These are phyloP conservation scores for Tribolium madens DNA, from an alignment of 1,140 invertebrate genomes.

Conservation along the genomic window DNA sequence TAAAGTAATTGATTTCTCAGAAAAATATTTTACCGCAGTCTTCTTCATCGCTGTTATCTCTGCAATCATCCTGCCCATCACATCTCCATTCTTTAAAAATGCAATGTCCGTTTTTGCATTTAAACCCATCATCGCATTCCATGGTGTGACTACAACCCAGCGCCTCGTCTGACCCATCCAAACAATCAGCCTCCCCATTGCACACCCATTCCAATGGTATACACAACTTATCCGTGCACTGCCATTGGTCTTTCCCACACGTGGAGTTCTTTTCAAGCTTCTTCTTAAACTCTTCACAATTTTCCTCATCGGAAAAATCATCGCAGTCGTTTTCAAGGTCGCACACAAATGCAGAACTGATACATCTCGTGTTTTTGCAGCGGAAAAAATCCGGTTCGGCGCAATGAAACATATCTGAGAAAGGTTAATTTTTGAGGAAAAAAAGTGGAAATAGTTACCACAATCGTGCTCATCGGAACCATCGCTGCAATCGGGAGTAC, in stretches of 20 bases:
- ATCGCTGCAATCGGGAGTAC: conserved; percentile 75
- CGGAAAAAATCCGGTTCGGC: conserved; percentile 56
- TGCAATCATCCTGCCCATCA: conserved; percentile 75
- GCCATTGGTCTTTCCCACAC: conserved; percentile 60
- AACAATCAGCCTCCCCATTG: conserved; percentile 75
- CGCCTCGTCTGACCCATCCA: conserved; percentile 76
- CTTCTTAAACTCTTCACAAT: conserved; percentile 66
- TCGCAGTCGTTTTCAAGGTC: conserved; percentile 69
- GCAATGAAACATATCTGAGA: conserved; percentile 57
- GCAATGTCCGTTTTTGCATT: conserved; percentile 73
- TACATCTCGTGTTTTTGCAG: conserved; percentile 68
- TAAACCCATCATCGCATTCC: conserved; percentile 64
- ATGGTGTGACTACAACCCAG: conserved; percentile 59
- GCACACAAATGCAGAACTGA: conserved; percentile 66
- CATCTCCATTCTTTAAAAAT: conserved; percentile 74
- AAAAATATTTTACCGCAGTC: conserved; percentile 77
- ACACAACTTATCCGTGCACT: conserved; percentile 69
- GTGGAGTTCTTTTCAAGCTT: conserved; percentile 38
- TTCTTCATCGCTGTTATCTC: conserved; percentile 75
- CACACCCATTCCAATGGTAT: conserved; percentile 70
- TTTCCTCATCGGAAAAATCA: conserved; percentile 68
- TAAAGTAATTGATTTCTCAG: too few species aligned
- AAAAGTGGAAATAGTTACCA: conserved; percentile 60
- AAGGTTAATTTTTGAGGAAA: neutral
- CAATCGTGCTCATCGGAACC: conserved; percentile 78